phyloP scores from a whole-genome alignment of 2,113 vertebrate genomes.

The Saiga tatarica region DNA sequence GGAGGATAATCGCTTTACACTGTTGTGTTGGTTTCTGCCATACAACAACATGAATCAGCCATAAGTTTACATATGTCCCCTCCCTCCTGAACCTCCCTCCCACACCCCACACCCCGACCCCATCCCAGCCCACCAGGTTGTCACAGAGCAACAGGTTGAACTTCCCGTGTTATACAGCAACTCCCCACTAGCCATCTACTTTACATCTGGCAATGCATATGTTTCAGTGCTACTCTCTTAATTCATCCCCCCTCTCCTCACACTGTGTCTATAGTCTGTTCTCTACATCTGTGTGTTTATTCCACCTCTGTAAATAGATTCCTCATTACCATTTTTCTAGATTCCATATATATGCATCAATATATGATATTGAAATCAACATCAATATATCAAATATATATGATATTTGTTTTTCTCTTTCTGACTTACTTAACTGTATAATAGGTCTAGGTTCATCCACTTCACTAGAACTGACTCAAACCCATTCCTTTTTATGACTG shows the following conservation, averaged over 20 bases:
- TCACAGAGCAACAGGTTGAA: background rate
- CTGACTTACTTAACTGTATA: background rate
- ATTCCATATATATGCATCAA: background rate
- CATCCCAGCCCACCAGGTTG: background rate
- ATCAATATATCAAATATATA: too few relatives aligned
- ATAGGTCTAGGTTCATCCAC: background rate
- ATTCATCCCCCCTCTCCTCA: background rate
- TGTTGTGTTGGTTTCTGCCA: background rate
- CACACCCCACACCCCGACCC: accelerated
- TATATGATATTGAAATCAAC: background rate
- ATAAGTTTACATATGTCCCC: background rate
- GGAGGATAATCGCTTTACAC: background rate
- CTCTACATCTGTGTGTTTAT: background rate
- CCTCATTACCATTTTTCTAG: background rate
- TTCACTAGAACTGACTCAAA: background rate
- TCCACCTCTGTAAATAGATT: background rate
- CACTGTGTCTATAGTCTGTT: background rate
- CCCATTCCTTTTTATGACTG: background rate
- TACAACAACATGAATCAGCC: background rate
- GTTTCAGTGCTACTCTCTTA: background rate
- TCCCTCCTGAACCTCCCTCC: background rate
- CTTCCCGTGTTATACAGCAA: background rate
- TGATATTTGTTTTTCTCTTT: background rate
- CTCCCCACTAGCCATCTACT: background rate
- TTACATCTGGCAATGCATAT: background rate